Conservation (phyloP, 2,797 vertebrate genomes). For the Poecilia wingei region DNA sequence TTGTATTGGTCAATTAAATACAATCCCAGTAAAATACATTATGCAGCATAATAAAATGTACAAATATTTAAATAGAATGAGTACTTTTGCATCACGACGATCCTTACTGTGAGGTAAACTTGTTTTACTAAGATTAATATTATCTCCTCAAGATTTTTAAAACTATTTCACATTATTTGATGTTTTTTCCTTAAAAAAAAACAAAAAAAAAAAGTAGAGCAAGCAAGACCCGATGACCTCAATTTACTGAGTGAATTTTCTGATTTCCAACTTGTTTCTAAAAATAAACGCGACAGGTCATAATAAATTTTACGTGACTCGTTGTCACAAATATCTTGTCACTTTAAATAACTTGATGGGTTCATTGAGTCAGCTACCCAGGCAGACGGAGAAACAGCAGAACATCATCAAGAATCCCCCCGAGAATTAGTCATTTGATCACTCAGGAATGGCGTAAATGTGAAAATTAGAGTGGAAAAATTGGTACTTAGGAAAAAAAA, state of each 20-base stretch:
- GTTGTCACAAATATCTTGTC: slow-evolving; percentile 26
- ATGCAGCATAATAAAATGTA: too few relatives aligned
- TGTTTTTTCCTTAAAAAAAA: background rate
- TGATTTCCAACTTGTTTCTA: background rate
- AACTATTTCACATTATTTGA: background rate
- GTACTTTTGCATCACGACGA: background rate
- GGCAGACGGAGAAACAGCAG: slow-evolving; percentile 6
- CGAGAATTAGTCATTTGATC: slow-evolving; percentile 35
- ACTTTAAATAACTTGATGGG: slow-evolving; percentile 29
- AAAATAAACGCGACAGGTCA: slow-evolving; percentile 17
- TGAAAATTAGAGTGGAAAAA: slow-evolving; percentile 40
- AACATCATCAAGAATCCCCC: slow-evolving; percentile 16
- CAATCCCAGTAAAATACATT: background rate
- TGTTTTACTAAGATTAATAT: too few relatives aligned
- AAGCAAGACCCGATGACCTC: background rate
- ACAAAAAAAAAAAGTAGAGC: background rate
- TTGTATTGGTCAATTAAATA: background rate
- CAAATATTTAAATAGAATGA: background rate
- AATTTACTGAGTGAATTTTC: background rate
- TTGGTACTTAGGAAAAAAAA: slow-evolving; percentile 36
- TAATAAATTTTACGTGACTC: slow-evolving; percentile 25
- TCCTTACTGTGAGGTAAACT: background rate
- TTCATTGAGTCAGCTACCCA: slow-evolving; percentile 9
- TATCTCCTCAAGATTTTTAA: background rate
- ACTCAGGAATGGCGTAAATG: slow-evolving; percentile 35